A percentile compares a stretch with the other conserved stretches of the same genome.
These are phyloP conservation scores for Pygocentrus nattereri DNA, from an alignment of 2,797 vertebrate species.

Conservation along the genomic window DNA sequence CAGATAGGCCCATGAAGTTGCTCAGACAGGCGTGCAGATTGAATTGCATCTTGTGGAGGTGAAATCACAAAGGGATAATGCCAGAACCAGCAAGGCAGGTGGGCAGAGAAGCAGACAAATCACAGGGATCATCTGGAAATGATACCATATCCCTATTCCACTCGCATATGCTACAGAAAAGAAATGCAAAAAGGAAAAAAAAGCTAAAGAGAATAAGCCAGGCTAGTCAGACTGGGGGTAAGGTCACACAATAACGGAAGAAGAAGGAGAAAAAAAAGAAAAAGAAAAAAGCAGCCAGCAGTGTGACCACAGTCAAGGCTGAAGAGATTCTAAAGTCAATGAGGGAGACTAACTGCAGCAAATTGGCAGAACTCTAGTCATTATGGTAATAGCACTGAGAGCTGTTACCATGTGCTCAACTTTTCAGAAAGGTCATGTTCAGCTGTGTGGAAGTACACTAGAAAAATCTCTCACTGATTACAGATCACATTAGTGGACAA, in stretches of 20 bases:
- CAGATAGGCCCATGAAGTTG: slow-evolving; percentile 8
- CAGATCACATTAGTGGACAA: slow-evolving; percentile 9
- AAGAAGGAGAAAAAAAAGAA: background rate
- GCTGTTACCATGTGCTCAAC: slow-evolving; percentile 24
- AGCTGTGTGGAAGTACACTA: slow-evolving; percentile 9
- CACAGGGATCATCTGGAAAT: background rate
- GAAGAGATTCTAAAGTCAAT: slow-evolving; percentile 6
- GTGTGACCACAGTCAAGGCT: background rate
- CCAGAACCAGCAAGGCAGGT: background rate
- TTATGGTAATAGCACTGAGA: slow-evolving; percentile 30
- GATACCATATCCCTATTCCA: background rate
- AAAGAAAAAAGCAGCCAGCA: background rate
- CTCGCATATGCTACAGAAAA: background rate
- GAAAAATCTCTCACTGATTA: slow-evolving; percentile 4
- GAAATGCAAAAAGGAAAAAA: background rate
- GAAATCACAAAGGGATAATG: background rate
- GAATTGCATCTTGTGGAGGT: slow-evolving; percentile 4
- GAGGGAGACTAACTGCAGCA: slow-evolving; percentile 9
- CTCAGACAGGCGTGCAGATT: slow-evolving; percentile 29
- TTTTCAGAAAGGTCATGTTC: slow-evolving; percentile 12
- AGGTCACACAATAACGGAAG: background rate
- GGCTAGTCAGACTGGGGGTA: background rate
- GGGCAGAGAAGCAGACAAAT: background rate
- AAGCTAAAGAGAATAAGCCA: background rate
- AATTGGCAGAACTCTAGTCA: slow-evolving; percentile 29